A percentile compares a stretch with the other conserved stretches of the same genome.
Evolutionary conservation across 2,113 vertebrate species (phyloP).

Genomic region (Carollia perspicillata): DNA sequence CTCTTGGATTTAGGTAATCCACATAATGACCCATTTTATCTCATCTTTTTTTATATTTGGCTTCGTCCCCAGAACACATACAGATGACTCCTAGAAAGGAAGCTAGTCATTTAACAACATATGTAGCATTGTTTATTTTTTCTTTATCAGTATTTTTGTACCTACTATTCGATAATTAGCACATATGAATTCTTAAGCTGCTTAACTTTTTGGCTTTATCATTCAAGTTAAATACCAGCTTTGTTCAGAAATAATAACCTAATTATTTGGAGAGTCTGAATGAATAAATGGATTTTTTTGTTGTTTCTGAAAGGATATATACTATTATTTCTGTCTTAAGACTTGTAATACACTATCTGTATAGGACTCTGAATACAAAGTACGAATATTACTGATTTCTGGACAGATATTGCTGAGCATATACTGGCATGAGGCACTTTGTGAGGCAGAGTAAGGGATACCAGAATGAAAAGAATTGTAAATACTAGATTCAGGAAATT

Average conservation of each 20-base stretch:
- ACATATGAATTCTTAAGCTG: neutral
- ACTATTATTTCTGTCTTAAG: neutral
- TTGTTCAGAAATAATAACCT: constrained; percentile 28
- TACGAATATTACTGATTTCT: neutral
- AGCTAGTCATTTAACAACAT: neutral
- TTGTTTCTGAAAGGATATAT: neutral
- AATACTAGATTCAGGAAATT: neutral
- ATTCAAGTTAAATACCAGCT: neutral
- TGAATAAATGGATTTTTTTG: neutral
- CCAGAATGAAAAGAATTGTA: neutral
- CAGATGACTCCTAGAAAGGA: neutral
- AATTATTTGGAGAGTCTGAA: neutral
- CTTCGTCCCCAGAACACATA: neutral
- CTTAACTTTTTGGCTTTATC: constrained; percentile 15
- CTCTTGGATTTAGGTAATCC: constrained; percentile 20
- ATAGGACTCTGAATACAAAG: neutral
- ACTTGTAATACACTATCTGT: neutral
- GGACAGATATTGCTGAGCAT: neutral
- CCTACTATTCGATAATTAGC: neutral
- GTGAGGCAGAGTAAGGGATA: neutral
- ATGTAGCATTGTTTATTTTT: neutral
- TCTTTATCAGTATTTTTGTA: constrained; percentile 27
- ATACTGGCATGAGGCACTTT: neutral
- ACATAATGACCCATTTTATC: neutral
- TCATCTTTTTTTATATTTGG: constrained; percentile 27